A percentile compares a stretch with the other conserved stretches of the same genome.
phyloP scores from a whole-genome alignment of 35 echinoderm and acorn worm species.

The Heliocidaris tuberculata region DNA sequence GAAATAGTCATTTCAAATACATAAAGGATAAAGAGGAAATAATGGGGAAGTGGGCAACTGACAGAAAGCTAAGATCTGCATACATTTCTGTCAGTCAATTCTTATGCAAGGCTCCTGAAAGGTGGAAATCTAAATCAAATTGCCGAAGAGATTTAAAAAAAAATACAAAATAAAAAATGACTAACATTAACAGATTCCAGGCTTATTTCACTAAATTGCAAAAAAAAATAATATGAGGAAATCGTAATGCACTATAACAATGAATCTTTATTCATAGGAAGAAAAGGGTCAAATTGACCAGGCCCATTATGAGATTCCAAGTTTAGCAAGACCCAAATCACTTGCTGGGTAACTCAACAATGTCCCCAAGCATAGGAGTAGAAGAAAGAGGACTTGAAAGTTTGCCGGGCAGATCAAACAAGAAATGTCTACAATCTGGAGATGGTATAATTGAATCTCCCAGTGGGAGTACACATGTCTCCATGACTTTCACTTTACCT shows the following conservation, averaged over 20 bases:
- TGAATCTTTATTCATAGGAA: neutral
- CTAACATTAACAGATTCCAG: too few species aligned
- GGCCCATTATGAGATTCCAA: neutral
- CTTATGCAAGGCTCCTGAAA: neutral
- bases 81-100: neutral
- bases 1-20: too few species aligned
- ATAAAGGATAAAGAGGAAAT: too few species aligned
- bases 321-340: neutral
- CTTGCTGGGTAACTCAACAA: slow-evolving; percentile 1
- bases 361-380: neutral
- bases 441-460: slow-evolving; percentile 34
- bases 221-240: neutral
- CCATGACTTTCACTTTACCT: neutral
- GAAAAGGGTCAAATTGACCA: neutral
- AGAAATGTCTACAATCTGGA: slow-evolving; percentile 27
- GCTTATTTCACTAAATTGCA: neutral
- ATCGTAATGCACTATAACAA: neutral
- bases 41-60: too few species aligned
- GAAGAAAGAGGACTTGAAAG: neutral
- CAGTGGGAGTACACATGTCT: slow-evolving; percentile 29
- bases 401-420: neutral
- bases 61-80: neutral
- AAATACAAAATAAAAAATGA: too few species aligned
- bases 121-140: too few species aligned
- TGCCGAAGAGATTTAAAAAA: too few species aligned